Conservation (phyloP, 2,797 vertebrate species). For the Lithobates sylvaticus region DNA sequence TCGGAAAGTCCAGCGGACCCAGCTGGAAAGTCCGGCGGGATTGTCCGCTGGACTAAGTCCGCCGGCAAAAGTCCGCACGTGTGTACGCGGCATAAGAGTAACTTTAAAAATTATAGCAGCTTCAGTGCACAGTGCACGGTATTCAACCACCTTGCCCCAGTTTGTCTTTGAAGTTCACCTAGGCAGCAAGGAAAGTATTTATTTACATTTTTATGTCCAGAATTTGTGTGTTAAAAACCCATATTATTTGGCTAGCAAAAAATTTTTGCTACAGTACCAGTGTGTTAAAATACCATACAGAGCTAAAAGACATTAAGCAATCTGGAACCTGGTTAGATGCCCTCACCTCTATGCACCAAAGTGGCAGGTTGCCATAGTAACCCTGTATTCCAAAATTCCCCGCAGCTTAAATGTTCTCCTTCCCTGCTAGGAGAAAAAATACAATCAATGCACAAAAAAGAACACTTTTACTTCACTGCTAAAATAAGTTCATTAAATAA, state of each 20-base stretch:
- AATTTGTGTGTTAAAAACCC: not conserved
- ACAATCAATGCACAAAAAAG: conserved; percentile 9
- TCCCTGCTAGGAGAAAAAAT: not conserved
- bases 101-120: too few species aligned
- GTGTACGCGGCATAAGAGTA: too few species aligned
- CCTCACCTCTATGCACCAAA: conserved; percentile 7
- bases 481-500: not conserved
- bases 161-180: too few species aligned
- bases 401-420: conserved; percentile 13
- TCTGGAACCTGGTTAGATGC: not conserved
- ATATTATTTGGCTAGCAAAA: not conserved
- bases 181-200: too few species aligned
- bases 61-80: too few species aligned
- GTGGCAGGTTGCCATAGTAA: conserved; percentile 43
- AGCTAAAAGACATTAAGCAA: not conserved
- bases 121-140: too few species aligned
- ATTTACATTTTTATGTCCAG: not conserved
- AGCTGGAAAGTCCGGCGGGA: too few species aligned
- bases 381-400: conserved; percentile 30
- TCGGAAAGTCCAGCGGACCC: too few species aligned
- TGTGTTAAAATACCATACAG: not conserved
- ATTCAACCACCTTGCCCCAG: too few species aligned
- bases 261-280: not conserved
- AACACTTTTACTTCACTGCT: not conserved
- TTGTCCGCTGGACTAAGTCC: too few species aligned